Evolutionary conservation across 2,113 vertebrate genomes (phyloP).

Genomic region (Xiphorhynchus elegans): DNA sequence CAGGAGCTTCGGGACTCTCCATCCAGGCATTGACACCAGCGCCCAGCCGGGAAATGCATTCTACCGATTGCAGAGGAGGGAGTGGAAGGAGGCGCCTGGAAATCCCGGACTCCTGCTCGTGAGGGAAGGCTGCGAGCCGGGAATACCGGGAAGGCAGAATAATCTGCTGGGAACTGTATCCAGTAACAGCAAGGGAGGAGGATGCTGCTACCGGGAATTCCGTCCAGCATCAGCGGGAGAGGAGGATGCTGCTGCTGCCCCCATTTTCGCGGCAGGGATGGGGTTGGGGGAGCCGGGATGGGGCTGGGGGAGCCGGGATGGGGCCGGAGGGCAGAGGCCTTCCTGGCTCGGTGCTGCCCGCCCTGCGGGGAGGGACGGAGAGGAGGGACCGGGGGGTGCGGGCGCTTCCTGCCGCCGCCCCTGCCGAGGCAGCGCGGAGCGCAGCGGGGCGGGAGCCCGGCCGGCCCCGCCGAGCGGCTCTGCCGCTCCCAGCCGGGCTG

Average conservation of each 20-base stretch:
- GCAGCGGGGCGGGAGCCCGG: no score
- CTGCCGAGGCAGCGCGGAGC: not conserved
- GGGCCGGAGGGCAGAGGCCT: no score
- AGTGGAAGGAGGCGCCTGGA: not conserved
- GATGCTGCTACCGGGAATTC: not conserved
- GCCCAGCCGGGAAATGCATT: not conserved
- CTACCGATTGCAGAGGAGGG: not conserved
- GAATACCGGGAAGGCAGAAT: not conserved
- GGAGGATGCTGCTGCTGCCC: not conserved
- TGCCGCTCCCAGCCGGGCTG: no score
- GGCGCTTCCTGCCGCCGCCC: constrained; percentile 31
- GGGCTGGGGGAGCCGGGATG: no score
- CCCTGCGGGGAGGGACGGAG: not conserved
- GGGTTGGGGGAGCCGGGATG: no score
- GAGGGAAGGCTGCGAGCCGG: not conserved
- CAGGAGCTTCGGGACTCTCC: not conserved
- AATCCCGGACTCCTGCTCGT: not conserved
- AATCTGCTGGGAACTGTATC: not conserved
- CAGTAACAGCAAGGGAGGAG: not conserved
- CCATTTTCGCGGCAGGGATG: not conserved
- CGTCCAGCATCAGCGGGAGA: not conserved
- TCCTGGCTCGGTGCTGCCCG: no score
- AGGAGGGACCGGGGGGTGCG: not conserved
- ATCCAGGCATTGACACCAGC: not conserved
- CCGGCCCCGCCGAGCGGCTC: no score